These are phyloP conservation scores for Emys orbicularis DNA, from an alignment of 2,797 vertebrate species.

Conservation along the genomic window DNA sequence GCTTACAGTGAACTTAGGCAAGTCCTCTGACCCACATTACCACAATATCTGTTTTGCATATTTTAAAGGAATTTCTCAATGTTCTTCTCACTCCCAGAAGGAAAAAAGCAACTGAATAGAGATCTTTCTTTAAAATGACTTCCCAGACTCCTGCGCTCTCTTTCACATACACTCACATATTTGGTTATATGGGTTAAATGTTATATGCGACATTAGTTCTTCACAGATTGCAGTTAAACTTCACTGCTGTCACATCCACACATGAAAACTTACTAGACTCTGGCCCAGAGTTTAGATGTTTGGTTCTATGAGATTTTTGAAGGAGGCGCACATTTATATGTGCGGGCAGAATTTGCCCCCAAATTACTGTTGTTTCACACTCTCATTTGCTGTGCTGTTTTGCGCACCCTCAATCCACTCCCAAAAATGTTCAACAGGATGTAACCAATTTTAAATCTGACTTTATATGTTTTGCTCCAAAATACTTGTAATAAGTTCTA, in stretches of 20 bases:
- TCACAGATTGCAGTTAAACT: neutral
- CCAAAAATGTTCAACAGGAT: fast-evolving
- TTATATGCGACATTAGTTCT: neutral
- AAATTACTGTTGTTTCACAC: neutral
- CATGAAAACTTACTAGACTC: neutral
- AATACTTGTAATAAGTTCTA: neutral
- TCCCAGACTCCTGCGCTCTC: neutral
- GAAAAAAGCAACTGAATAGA: neutral
- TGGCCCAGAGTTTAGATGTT: neutral
- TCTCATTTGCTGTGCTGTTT: neutral
- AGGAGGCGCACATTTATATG: neutral
- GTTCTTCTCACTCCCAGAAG: neutral
- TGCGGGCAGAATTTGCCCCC: neutral
- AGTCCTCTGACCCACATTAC: fast-evolving
- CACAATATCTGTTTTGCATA: neutral
- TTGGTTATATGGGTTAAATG: fast-evolving
- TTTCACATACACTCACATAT: neutral
- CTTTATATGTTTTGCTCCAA: neutral
- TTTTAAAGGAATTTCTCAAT: neutral
- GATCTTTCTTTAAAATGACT: neutral
- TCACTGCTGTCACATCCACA: neutral
- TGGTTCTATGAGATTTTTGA: neutral
- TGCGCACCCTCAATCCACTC: neutral
- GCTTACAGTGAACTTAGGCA: fast-evolving
- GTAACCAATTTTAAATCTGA: neutral